Evolutionary conservation across 1,140 invertebrate species (phyloP).

Genomic region (Charaxes varanes): DNA sequence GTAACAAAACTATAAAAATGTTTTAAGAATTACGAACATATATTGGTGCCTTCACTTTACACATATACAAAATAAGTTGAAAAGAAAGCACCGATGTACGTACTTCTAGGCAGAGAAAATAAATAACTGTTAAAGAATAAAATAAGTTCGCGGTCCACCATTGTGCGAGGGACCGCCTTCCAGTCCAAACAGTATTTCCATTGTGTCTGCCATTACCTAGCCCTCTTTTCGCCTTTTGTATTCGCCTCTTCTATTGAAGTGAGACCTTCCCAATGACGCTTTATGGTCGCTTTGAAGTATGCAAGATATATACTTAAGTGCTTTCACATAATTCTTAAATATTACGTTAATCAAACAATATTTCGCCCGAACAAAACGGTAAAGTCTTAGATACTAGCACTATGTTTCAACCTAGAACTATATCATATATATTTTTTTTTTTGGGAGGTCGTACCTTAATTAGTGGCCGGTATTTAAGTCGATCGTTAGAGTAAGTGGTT

Average conservation of each 20-base stretch:
- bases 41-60: constrained; percentile 8
- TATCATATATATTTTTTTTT: too few species aligned
- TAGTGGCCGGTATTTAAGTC: too few species aligned
- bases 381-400: too few species aligned
- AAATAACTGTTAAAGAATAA: constrained; percentile 65
- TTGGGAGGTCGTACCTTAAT: too few species aligned
- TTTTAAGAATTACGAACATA: too few species aligned
- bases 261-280: constrained; percentile 67
- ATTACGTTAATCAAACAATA: constrained; percentile 14
- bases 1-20: too few species aligned
- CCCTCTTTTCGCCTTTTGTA: constrained; percentile 69
- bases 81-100: constrained; percentile 21
- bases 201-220: constrained; percentile 69
- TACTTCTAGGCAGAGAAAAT: constrained; percentile 50
- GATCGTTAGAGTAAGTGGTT: too few species aligned
- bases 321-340: constrained; percentile 30
- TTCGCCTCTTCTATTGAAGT: constrained; percentile 65
- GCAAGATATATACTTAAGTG: constrained; percentile 44
- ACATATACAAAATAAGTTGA: constrained; percentile 33
- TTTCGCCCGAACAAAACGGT: background rate
- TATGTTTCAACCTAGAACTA: too few species aligned
- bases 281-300: constrained; percentile 66
- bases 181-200: constrained; percentile 68
- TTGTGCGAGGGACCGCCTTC: constrained; percentile 52
- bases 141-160: constrained; percentile 62